These are phyloP conservation scores for Nephrotoma appendiculata DNA, from an alignment of 2,888 invertebrate species.

Conservation along the genomic window DNA sequence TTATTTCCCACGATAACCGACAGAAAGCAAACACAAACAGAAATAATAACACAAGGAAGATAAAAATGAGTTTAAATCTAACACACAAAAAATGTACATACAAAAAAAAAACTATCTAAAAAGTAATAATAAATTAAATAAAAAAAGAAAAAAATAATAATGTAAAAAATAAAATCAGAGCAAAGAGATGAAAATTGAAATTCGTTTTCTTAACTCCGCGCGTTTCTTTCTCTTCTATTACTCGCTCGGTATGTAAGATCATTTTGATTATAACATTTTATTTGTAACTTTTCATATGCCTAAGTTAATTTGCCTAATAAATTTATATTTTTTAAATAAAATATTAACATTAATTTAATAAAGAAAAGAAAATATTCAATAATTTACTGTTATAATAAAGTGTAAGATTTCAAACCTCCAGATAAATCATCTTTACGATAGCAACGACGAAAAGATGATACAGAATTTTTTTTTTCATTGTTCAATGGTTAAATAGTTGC, in stretches of 20 bases:
- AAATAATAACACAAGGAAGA: slow-evolving; percentile 3
- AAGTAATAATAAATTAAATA: not conserved
- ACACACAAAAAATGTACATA: not conserved
- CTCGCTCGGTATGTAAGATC: not conserved
- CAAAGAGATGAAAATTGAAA: slow-evolving; percentile 2
- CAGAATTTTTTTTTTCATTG: not conserved
- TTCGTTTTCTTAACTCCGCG: not conserved
- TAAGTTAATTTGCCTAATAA: not conserved
- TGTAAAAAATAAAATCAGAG: not conserved
- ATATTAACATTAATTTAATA: not conserved
- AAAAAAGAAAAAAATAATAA: not conserved
- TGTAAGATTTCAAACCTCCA: not conserved
- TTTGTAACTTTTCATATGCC: not conserved
- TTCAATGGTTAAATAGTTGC: not conserved
- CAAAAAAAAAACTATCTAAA: not conserved
- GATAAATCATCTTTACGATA: not conserved
- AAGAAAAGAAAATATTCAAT: not conserved
- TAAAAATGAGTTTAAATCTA: not conserved
- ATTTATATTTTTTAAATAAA: not conserved
- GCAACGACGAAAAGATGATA: not conserved
- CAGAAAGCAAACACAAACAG: slow-evolving; percentile 2
- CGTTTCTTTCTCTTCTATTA: not conserved
- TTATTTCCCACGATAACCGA: slow-evolving; percentile 6
- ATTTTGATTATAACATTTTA: not conserved
- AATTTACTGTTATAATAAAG: not conserved